Conservation (phyloP, 2,113 vertebrate species). For the Oryzias curvinotus region DNA sequence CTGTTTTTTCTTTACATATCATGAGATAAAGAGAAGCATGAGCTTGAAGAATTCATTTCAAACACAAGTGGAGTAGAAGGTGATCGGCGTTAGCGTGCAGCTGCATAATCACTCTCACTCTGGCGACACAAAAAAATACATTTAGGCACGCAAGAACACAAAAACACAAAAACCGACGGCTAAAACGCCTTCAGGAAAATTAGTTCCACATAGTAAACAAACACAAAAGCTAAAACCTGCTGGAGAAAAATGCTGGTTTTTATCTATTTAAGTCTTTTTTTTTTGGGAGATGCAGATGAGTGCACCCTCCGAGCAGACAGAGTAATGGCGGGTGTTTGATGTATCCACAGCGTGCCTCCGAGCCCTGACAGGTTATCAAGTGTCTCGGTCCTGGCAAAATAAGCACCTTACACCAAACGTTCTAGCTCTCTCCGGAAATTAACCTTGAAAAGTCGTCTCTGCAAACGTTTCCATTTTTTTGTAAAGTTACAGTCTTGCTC, state of each 20-base stretch:
- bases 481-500: slow-evolving; percentile 14
- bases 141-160: not conserved
- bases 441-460: slow-evolving; percentile 15
- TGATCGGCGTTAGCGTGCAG: slow-evolving; percentile 19
- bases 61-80: slow-evolving; percentile 22
- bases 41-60: slow-evolving; percentile 2
- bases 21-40: slow-evolving; percentile 20
- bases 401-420: not conserved
- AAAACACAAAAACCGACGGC: slow-evolving; percentile 29
- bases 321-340: slow-evolving; percentile 45
- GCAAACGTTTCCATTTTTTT: not conserved
- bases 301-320: slow-evolving; percentile 47
- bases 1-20: slow-evolving; percentile 30
- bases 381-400: slow-evolving; percentile 7
- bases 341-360: slow-evolving; percentile 14
- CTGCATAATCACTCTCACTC: slow-evolving; percentile 28
- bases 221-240: slow-evolving; percentile 51
- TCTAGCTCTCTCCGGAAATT: slow-evolving; percentile 17
- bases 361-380: slow-evolving; percentile 22
- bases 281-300: slow-evolving; percentile 39
- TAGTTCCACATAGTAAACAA: slow-evolving; percentile 59
- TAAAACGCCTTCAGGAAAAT: slow-evolving; percentile 32
- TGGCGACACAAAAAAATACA: slow-evolving; percentile 19
- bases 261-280: slow-evolving; percentile 52
- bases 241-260: slow-evolving; percentile 40